Percentiles rank a stretch among this genome's conserved stretches.
phyloP scores from a whole-genome alignment of 2,888 invertebrate genomes.

The Crioceris asparagi region DNA sequence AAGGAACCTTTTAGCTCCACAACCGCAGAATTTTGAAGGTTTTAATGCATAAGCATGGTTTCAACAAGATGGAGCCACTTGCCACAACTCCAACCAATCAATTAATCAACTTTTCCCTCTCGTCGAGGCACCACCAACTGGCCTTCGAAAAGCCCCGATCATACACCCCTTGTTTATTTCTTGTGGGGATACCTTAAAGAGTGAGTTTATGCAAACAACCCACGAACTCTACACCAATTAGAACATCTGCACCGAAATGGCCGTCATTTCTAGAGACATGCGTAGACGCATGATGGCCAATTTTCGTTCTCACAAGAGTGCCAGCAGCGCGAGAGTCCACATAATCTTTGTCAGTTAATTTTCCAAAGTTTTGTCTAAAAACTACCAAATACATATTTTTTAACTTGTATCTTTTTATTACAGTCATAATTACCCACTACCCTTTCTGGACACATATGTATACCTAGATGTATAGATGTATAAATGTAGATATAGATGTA shows the following conservation, averaged over 20 bases:
- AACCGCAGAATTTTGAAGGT: slow-evolving; percentile 1
- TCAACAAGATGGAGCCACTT: neutral
- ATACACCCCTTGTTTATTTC: slow-evolving; percentile 5
- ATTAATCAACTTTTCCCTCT: neutral
- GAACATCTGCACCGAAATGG: neutral
- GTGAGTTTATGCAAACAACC: slow-evolving; percentile 6
- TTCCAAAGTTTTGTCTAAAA: neutral
- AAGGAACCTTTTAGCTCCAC: neutral
- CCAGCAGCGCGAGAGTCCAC: neutral
- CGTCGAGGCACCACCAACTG: slow-evolving; percentile 3
- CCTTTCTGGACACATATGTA: too few relatives aligned
- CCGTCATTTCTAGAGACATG: neutral
- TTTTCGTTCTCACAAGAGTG: neutral
- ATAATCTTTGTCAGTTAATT: neutral
- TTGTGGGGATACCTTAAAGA: slow-evolving; percentile 5
- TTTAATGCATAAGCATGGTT: neutral
- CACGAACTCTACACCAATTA: slow-evolving; percentile 1
- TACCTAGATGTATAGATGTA: too few relatives aligned
- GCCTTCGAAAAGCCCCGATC: slow-evolving; percentile 5
- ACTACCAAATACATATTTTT: too few relatives aligned
- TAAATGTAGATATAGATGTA: too few relatives aligned
- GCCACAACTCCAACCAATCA: neutral
- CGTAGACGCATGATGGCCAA: neutral
- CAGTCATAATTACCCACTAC: too few relatives aligned
- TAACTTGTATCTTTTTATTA: too few relatives aligned